phyloP scores from a whole-genome alignment of 2,888 invertebrate species.

The Leucophenga maculata region DNA sequence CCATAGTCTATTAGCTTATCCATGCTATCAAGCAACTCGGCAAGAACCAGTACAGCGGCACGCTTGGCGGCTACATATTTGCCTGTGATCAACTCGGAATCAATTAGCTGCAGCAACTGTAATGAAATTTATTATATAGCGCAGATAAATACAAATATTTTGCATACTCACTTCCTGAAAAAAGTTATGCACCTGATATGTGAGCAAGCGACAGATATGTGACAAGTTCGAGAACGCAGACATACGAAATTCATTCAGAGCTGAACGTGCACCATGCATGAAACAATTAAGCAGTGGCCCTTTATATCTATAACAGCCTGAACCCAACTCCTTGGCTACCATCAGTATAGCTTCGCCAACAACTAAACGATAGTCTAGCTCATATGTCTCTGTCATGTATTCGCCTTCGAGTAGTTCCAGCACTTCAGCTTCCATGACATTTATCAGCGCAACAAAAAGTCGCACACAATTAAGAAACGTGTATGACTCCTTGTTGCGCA shows the following conservation, averaged over 20 bases:
- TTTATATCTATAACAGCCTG: conserved; percentile 68
- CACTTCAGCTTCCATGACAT: conserved; percentile 66
- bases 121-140: conserved; percentile 11
- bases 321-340: conserved; percentile 65
- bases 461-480: conserved; percentile 70
- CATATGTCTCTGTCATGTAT: conserved; percentile 61
- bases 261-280: conserved; percentile 63
- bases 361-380: conserved; percentile 67
- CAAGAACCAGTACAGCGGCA: conserved; percentile 67
- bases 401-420: conserved; percentile 68
- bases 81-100: conserved; percentile 61
- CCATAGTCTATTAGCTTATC: conserved; percentile 68
- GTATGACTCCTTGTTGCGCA: conserved; percentile 69
- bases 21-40: conserved; percentile 68
- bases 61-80: conserved; percentile 69
- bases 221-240: conserved; percentile 70
- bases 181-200: conserved; percentile 69
- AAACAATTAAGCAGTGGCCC: conserved; percentile 66
- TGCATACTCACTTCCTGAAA: conserved; percentile 69
- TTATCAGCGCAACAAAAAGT: conserved; percentile 63
- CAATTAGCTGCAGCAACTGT: conserved; percentile 57
- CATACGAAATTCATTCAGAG: conserved; percentile 66
- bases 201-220: conserved; percentile 65
- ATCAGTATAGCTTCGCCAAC: conserved; percentile 70
- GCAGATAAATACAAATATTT: background rate